These are phyloP conservation scores for Drosophila tristis DNA, from an alignment of 1,140 invertebrate species.

Conservation along the genomic window DNA sequence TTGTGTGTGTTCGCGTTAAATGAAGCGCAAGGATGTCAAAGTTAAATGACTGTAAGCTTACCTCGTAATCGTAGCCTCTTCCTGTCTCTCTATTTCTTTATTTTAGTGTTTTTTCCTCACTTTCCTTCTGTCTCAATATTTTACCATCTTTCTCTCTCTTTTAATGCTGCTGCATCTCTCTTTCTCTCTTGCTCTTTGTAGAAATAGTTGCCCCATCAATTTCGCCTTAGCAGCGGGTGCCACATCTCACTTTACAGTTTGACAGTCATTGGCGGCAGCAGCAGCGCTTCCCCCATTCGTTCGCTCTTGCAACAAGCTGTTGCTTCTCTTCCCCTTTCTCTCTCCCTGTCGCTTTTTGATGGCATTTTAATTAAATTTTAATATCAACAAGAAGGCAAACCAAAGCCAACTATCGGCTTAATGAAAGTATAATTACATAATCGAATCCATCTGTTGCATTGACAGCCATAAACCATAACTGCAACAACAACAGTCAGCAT, in stretches of 20 bases:
- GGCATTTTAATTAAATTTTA: slow-evolving; percentile 69
- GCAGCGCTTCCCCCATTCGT: too few species aligned
- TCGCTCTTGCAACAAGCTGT: slow-evolving; percentile 34
- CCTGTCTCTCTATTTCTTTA: neutral
- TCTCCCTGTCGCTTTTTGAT: slow-evolving; percentile 33
- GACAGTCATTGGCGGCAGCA: neutral
- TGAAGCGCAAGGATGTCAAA: slow-evolving; percentile 52
- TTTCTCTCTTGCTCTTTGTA: neutral
- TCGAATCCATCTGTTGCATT: neutral
- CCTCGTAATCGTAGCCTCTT: slow-evolving; percentile 14
- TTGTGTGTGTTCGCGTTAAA: slow-evolving; percentile 26
- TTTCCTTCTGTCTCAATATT: too few species aligned
- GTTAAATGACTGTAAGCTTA: slow-evolving; percentile 44
- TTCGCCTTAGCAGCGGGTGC: slow-evolving; percentile 31
- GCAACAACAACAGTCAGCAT: too few species aligned
- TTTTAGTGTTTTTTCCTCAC: neutral
- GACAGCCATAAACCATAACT: neutral
- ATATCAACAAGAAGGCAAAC: slow-evolving; percentile 23
- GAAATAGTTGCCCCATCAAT: slow-evolving; percentile 28
- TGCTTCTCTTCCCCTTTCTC: slow-evolving; percentile 20
- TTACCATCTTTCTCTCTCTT: neutral
- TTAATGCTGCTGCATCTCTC: neutral
- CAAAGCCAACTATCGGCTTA: neutral
- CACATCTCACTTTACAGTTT: slow-evolving; percentile 23
- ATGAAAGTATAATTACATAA: slow-evolving; percentile 8